Evolutionary conservation across 2,888 invertebrate species (phyloP).

Genomic region (Melanostoma scalare): DNA sequence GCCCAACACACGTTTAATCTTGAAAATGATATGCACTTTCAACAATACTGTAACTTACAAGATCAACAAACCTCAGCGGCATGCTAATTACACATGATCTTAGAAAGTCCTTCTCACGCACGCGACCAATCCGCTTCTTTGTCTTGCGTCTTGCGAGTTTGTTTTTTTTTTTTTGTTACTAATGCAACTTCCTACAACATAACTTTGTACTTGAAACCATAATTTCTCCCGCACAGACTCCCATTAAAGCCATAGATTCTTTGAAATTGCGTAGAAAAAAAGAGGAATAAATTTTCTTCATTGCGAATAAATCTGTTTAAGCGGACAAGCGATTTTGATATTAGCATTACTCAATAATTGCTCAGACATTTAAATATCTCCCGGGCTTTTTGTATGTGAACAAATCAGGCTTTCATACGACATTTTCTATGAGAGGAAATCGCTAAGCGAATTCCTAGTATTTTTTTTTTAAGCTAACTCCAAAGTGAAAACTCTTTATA

Average conservation of each 20-base stretch:
- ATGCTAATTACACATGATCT: conserved; percentile 58
- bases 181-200: conserved; percentile 56
- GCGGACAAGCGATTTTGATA: conserved; percentile 39
- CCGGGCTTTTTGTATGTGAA: conserved; percentile 22
- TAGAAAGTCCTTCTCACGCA: conserved; percentile 61
- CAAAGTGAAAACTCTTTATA: conserved; percentile 62
- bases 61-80: conserved; percentile 31
- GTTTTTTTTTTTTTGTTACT: conserved; percentile 24
- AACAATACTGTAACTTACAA: conserved; percentile 51
- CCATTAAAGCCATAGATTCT: conserved; percentile 57
- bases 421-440: conserved; percentile 61
- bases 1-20: conserved; percentile 25
- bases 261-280: conserved; percentile 13
- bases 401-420: conserved; percentile 52
- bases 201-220: conserved; percentile 38
- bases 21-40: conserved; percentile 30
- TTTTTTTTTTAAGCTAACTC: conserved; percentile 4
- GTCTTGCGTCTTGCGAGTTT: background rate
- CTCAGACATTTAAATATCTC: conserved; percentile 46
- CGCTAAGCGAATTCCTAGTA: conserved; percentile 28
- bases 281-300: background rate
- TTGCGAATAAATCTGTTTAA: conserved; percentile 53
- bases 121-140: conserved; percentile 17
- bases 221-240: conserved; percentile 32
- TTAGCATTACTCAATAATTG: conserved; percentile 68